A percentile compares a stretch with the other conserved stretches of the same genome.
These are phyloP conservation scores for Stegodyphus dumicola DNA, from an alignment of 1,140 invertebrate genomes.

Conservation along the genomic window DNA sequence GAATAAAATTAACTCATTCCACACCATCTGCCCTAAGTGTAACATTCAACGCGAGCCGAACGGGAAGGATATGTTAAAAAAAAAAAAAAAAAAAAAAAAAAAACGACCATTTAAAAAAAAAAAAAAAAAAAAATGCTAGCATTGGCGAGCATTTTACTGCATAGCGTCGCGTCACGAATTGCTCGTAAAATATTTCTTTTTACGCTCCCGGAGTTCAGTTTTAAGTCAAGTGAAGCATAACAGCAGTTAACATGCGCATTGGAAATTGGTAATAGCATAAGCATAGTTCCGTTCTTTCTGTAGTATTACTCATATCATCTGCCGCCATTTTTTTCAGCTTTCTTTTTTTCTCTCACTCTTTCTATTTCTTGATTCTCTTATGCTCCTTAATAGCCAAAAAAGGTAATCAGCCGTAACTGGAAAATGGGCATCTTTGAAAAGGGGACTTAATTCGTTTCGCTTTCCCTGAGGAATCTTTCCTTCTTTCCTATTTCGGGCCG, in stretches of 20 bases:
- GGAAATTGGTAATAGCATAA: background rate
- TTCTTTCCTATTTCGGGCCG: background rate
- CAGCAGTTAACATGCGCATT: constrained; percentile 12
- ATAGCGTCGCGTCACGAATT: background rate
- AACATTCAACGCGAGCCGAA: background rate
- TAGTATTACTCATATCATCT: background rate
- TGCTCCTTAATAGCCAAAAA: constrained; percentile 23
- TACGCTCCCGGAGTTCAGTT: background rate
- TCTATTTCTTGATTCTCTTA: constrained; percentile 3
- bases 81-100: background rate
- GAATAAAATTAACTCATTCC: constrained; percentile 35
- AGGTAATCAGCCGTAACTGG: constrained; percentile 19
- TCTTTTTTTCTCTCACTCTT: background rate
- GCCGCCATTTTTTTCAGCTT: background rate
- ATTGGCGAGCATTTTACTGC: background rate
- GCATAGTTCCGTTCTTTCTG: background rate
- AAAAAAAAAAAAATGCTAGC: background rate
- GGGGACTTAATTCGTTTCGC: constrained; percentile 23
- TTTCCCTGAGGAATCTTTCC: background rate
- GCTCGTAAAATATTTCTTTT: constrained; percentile 23
- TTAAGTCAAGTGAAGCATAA: constrained; percentile 18
- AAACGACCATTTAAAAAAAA: too few species aligned
- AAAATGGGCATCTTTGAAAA: constrained; percentile 15
- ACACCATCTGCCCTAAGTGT: constrained; percentile 1
- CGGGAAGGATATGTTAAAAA: background rate